Evolutionary conservation across 2,113 vertebrate species (phyloP).

Genomic region (Onychostoma macrolepis): DNA sequence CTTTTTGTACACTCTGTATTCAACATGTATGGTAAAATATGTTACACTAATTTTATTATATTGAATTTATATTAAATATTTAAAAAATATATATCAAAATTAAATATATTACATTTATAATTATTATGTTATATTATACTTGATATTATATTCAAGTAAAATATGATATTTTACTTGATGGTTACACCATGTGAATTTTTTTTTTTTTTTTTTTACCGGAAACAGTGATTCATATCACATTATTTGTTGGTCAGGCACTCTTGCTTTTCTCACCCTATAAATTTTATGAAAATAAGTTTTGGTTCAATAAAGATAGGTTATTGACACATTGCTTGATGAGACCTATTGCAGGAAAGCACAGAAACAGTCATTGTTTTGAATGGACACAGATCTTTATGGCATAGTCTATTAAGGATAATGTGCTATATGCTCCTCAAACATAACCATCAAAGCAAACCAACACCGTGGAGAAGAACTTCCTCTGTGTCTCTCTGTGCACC

Average conservation of each 20-base stretch:
- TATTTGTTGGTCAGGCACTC: neutral
- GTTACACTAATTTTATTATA: no score
- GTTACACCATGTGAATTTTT: neutral
- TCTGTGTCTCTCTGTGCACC: conserved; percentile 4
- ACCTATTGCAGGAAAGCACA: neutral
- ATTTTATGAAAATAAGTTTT: neutral
- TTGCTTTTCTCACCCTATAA: neutral
- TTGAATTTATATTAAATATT: no score
- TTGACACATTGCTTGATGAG: neutral
- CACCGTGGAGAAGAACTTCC: conserved; percentile 26
- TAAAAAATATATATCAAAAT: no score
- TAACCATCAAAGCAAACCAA: conserved; percentile 24
- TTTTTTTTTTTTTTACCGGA: neutral
- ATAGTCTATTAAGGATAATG: conserved; percentile 27
- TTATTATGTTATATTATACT: no score
- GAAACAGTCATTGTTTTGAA: conserved; percentile 15
- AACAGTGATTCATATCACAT: neutral
- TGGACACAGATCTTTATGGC: neutral
- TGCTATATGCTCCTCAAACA: neutral
- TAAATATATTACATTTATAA: no score
- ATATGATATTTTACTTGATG: neutral
- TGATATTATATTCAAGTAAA: no score
- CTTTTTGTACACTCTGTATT: no score
- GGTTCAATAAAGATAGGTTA: neutral
- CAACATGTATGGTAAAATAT: no score